Evolutionary conservation across 2,797 vertebrate genomes (phyloP).

Genomic region (Meda fulgida): DNA sequence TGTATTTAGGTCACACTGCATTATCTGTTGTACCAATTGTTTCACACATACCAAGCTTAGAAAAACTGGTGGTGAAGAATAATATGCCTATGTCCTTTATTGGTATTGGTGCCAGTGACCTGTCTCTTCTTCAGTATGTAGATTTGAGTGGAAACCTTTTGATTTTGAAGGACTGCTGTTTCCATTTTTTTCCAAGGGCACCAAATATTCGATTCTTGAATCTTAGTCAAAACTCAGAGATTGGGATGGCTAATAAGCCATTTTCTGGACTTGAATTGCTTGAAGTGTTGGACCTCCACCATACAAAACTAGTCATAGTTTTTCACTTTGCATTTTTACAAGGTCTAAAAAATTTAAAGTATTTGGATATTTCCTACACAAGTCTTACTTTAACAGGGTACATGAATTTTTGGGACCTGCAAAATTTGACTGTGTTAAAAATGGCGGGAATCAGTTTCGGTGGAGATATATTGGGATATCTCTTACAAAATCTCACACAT

Average conservation of each 20-base stretch:
- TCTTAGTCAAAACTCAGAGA: conserved; percentile 74
- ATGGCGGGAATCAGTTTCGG: conserved; percentile 53
- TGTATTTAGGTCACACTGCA: not conserved
- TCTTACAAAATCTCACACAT: conserved; percentile 47
- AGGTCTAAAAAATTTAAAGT: conserved; percentile 43
- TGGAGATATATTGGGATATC: not conserved
- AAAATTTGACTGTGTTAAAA: conserved; percentile 51
- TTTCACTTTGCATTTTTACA: conserved; percentile 9
- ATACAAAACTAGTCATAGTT: not conserved
- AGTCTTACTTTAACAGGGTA: conserved; percentile 21
- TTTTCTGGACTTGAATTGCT: conserved; percentile 52
- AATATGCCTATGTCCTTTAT: not conserved
- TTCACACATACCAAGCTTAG: conserved; percentile 47
- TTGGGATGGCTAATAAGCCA: conserved; percentile 60
- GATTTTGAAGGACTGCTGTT: conserved; percentile 63
- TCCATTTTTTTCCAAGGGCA: rapidly evolving
- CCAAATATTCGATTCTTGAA: conserved; percentile 74
- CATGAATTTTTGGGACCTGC: not conserved
- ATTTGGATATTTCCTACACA: conserved; percentile 56
- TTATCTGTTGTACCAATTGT: conserved; percentile 41
- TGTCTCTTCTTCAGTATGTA: conserved; percentile 67
- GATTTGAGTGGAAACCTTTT: conserved; percentile 77
- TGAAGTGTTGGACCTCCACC: conserved; percentile 50
- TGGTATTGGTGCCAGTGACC: not conserved
- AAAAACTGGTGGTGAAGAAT: conserved; percentile 43